Conservation (phyloP, 2,888 invertebrate genomes). For the Agrilus mali region DNA sequence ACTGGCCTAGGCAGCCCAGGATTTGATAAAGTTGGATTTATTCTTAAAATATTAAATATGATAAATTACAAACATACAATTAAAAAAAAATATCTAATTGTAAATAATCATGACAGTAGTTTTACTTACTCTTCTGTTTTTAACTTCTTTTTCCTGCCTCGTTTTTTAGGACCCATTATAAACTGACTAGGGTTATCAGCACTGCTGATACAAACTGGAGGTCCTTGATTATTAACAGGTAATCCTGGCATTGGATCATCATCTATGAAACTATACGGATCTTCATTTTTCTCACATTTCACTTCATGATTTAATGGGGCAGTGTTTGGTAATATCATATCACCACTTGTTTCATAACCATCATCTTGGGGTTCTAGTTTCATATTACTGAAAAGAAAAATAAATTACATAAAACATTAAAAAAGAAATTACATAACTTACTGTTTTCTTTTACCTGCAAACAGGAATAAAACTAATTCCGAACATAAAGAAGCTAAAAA, state of each 20-base stretch:
- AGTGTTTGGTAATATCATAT: slow-evolving; percentile 37
- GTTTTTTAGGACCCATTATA: slow-evolving; percentile 57
- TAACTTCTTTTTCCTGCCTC: slow-evolving; percentile 78
- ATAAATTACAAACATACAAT: neutral
- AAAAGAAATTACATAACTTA: too few species aligned
- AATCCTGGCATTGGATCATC: slow-evolving; percentile 49
- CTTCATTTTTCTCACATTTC: slow-evolving; percentile 42
- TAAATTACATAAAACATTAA: neutral
- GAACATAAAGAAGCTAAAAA: too few species aligned
- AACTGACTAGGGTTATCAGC: slow-evolving; percentile 25
- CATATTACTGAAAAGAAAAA: slow-evolving; percentile 27
- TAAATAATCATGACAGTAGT: neutral
- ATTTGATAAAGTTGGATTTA: slow-evolving; percentile 31
- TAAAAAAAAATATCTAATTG: too few species aligned
- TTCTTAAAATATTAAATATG: neutral
- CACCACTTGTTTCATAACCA: slow-evolving; percentile 78
- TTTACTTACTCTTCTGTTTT: slow-evolving; percentile 43
- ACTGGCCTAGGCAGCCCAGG: slow-evolving; percentile 43
- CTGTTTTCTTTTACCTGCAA: too few species aligned
- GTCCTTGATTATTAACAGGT: slow-evolving; percentile 23
- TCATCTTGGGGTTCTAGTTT: slow-evolving; percentile 67
- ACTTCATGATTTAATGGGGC: slow-evolving; percentile 31
- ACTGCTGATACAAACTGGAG: slow-evolving; percentile 32
- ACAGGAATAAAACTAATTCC: too few species aligned
- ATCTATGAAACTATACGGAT: slow-evolving; percentile 78